These are phyloP conservation scores for Drosophila kanapiae DNA, from an alignment of 1,140 invertebrate genomes.

Conservation along the genomic window DNA sequence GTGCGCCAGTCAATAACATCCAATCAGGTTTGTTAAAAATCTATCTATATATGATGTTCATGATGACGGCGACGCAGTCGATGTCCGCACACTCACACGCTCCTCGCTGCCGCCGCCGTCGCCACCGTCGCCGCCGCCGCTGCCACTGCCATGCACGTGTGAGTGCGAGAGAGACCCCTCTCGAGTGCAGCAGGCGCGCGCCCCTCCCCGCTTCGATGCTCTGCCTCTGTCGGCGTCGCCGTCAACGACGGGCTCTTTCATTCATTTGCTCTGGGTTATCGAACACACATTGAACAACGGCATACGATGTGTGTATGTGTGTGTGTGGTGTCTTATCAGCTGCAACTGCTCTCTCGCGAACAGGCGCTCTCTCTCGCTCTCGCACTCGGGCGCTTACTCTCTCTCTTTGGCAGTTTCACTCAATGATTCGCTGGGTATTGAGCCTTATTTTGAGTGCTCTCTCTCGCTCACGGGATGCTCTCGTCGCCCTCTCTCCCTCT, in stretches of 20 bases:
- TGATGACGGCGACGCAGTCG: conserved; percentile 82
- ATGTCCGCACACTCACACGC: conserved; percentile 74
- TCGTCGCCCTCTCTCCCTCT: conserved; percentile 3
- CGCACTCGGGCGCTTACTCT: conserved; percentile 26
- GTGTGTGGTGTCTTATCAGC: conserved; percentile 72
- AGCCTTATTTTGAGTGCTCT: conserved; percentile 66
- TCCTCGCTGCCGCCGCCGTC: background rate
- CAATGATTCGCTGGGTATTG: conserved; percentile 76
- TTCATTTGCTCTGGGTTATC: conserved; percentile 81
- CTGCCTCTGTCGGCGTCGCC: conserved; percentile 23
- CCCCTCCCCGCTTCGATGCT: conserved; percentile 20
- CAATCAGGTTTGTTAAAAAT: conserved; percentile 86
- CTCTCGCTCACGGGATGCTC: conserved; percentile 6
- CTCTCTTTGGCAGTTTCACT: conserved; percentile 56
- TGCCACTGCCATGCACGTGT: background rate
- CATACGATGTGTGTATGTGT: conserved; percentile 27
- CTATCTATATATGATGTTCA: conserved; percentile 85
- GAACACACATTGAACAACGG: conserved; percentile 79
- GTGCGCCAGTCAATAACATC: conserved; percentile 85
- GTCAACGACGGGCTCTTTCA: conserved; percentile 53
- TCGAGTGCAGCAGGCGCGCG: conserved; percentile 42
- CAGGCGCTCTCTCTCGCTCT: conserved; percentile 36
- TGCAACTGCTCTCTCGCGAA: conserved; percentile 58
- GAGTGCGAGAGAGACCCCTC: conserved; percentile 55
- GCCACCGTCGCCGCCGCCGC: background rate